Evolutionary conservation across 2,797 vertebrate species (phyloP).

Genomic region (Rhynchonycteris naso): DNA sequence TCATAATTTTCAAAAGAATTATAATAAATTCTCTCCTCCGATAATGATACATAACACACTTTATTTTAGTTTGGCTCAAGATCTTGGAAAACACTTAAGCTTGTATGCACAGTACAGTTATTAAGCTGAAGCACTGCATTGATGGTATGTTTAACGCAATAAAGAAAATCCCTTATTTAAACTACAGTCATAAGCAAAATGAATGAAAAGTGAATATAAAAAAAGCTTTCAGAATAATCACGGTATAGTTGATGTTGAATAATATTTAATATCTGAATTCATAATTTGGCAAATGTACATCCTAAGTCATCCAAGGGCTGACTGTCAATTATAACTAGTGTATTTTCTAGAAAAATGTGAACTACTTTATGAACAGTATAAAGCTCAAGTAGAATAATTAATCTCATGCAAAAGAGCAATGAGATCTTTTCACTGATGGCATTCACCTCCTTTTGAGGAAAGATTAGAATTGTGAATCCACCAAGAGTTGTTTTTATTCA

Average conservation of each 20-base stretch:
- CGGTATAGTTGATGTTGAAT: conserved; percentile 76
- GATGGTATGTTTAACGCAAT: conserved; percentile 55
- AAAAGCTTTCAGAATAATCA: conserved; percentile 48
- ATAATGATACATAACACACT: conserved; percentile 53
- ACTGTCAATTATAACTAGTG: conserved; percentile 75
- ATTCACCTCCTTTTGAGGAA: not conserved
- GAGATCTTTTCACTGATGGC: conserved; percentile 7
- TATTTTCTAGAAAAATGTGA: conserved; percentile 68
- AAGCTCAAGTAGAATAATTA: conserved; percentile 64
- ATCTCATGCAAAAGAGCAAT: conserved; percentile 57
- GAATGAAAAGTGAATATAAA: conserved; percentile 61
- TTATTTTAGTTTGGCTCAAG: conserved; percentile 70
- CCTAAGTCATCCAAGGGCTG: conserved; percentile 64
- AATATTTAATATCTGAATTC: conserved; percentile 75
- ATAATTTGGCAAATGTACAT: conserved; percentile 68
- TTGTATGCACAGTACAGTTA: not conserved
- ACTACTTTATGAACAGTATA: conserved; percentile 64
- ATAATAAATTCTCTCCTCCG: conserved; percentile 61
- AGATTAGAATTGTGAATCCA: conserved; percentile 23
- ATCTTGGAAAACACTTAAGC: conserved; percentile 65
- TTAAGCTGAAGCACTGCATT: conserved; percentile 32
- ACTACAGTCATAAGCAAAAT: conserved; percentile 57
- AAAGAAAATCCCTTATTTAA: conserved; percentile 64
- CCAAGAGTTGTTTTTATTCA: conserved; percentile 32
- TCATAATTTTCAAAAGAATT: conserved; percentile 62